A percentile compares a stretch with the other conserved stretches of the same genome.
phyloP scores from a whole-genome alignment of 2,888 invertebrate genomes.

The Schrankia costaestrigalis region DNA sequence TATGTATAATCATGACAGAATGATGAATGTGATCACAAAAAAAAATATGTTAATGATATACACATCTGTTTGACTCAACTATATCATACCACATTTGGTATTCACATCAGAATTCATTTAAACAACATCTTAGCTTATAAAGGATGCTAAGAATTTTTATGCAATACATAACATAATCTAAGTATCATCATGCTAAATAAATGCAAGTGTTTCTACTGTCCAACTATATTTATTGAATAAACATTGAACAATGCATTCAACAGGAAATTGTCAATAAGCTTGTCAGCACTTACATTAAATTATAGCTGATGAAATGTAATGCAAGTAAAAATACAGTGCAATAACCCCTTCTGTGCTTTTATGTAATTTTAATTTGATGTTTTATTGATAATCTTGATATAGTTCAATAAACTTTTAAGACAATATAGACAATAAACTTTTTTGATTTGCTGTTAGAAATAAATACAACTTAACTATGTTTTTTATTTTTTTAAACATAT shows the following conservation, averaged over 20 bases:
- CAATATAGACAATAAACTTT: too few species aligned
- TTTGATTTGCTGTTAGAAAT: too few species aligned
- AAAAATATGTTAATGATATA: conserved; percentile 19
- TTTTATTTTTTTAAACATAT: too few species aligned
- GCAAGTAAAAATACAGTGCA: conserved; percentile 43
- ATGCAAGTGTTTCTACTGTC: conserved; percentile 37
- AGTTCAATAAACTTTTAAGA: too few species aligned
- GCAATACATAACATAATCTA: conserved; percentile 19
- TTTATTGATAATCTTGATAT: too few species aligned
- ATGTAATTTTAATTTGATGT: too few species aligned
- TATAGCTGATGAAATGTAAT: conserved; percentile 29
- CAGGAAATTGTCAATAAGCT: conserved; percentile 74
- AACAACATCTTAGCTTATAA: conserved; percentile 37
- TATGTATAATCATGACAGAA: background rate
- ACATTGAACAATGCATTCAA: conserved; percentile 55
- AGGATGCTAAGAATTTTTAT: conserved; percentile 38
- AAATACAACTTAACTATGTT: too few species aligned
- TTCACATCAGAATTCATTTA: conserved; percentile 42
- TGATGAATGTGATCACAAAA: conserved; percentile 26
- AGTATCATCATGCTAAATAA: conserved; percentile 13
- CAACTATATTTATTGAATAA: conserved; percentile 66
- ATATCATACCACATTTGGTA: conserved; percentile 44
- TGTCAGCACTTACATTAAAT: conserved; percentile 53
- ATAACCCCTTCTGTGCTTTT: conserved; percentile 40
- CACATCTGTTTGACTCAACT: conserved; percentile 35